Conservation (phyloP, 1,140 invertebrate species). For the Zaprionus taronus region DNA sequence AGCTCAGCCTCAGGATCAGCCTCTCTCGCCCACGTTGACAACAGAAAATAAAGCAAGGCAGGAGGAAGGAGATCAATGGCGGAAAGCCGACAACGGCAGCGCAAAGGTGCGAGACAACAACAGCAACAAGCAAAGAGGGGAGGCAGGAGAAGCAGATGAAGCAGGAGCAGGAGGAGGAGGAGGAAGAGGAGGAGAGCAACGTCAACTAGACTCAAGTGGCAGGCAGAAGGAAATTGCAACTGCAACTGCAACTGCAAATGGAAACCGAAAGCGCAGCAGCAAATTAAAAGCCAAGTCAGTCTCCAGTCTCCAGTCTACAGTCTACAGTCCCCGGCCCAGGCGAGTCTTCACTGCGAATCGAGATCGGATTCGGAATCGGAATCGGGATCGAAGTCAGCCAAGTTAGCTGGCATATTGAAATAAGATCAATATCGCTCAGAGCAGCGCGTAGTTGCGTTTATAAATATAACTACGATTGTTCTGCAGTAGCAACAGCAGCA, state of each 20-base stretch:
- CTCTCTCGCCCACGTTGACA: constrained; percentile 53
- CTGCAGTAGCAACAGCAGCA: constrained; percentile 35
- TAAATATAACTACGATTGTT: constrained; percentile 76
- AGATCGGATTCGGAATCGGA: neutral
- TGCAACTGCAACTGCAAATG: constrained; percentile 48
- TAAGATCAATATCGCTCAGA: constrained; percentile 79
- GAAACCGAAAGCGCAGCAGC: constrained; percentile 57
- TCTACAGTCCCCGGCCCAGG: neutral
- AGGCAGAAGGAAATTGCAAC: constrained; percentile 38
- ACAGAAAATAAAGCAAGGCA: constrained; percentile 32
- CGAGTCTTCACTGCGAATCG: constrained; percentile 12
- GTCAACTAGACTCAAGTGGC: constrained; percentile 35
- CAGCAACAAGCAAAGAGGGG: neutral
- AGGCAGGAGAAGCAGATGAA: neutral
- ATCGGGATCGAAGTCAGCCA: constrained; percentile 28
- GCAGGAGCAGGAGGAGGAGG: neutral
- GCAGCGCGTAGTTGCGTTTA: constrained; percentile 80
- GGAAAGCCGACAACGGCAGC: constrained; percentile 38
- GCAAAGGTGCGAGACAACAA: constrained; percentile 6
- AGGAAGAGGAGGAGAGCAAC: constrained; percentile 12
- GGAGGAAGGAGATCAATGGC: constrained; percentile 47
- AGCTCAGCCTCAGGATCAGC: neutral
- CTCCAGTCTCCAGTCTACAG: neutral
- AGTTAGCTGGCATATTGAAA: constrained; percentile 73
- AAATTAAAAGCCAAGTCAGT: constrained; percentile 64